Base-by-base conservation (phyloP, 2,888 invertebrate species). In the Rotaria macrura region DNA sequence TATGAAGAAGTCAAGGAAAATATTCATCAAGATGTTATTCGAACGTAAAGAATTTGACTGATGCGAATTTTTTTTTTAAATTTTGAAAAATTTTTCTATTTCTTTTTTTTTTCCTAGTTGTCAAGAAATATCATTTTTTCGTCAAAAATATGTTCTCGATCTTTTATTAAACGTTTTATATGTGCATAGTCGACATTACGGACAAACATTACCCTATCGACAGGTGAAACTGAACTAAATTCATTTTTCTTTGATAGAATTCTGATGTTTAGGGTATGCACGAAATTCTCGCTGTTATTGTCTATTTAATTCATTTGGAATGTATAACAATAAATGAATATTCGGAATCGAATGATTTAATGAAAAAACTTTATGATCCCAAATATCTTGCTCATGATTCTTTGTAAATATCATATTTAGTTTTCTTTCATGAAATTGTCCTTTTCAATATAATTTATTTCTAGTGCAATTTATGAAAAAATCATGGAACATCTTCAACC, bases 11-110 rank as follows among this genome's bases (percentile, higher is more conserved):
- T 79, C 3, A 79, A 79, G 43, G 79, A 40, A 25, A 79, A 40
- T n/a, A 79, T 79, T 25, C n/a, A 79, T 79, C 79, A 79, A 79
- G 79, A 79, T 43, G 79, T 79, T 79, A 23, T 40, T 20, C 79
- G 79, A 43, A 79, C 79, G 79, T 79, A 43, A 43, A 43, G 40
- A 79, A 2, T 65, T 20, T 29, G 29, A 57, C 3, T 2, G 5
- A 43, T 43, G 5, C 10, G 47, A 47, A 49, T 10, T 43, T 79
- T 1, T 29, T 34, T 54, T 20, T n/a, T n/a, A 1, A 5, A 17
- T 20, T 74, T 74, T 40, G 23, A 23, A 40, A 3, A 52, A 52
- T 9, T 52, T 20, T 20, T 52, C 47, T 12, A 12, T 47, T 14
- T 47, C 47, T 9, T 23, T 5, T 14, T 34, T 29, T 25, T 4